Base-by-base conservation (phyloP, 2,888 invertebrate species). In the Hermaeophaga mercurialis region DNA sequence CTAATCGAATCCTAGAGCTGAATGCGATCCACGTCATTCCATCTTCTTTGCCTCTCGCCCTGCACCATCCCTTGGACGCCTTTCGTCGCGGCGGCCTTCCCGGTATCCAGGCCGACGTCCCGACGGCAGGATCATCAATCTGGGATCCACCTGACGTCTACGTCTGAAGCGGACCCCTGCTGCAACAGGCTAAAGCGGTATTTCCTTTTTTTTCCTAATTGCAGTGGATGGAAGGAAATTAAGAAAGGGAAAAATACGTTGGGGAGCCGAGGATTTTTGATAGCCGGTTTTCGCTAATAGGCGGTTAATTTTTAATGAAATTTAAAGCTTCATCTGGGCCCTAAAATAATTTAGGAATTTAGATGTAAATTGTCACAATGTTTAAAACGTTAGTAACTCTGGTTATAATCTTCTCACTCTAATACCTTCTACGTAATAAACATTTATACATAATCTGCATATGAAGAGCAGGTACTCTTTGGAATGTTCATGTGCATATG, bases 41-140 rank as follows among this genome's bases (percentile, higher is more conserved):
- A 11, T 31, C 9, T 31, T 12, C 11, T 31, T 4, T n/a, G 1
- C 11, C 31, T 9, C 3, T 12, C 31, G 11, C 31, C 12, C 12
- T 31, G 1, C 31, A 6, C 12, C 12, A 22, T 11, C 31, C 12
- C 9, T 31, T n/a, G 3, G n/a, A 28, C 31, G 31, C 11, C 31
- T n/a, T 31, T 31, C 31, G 22, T 22, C 22, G 22, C 22, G 22
- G 22, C 6, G 22, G 22, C 22, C 22, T 22, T 22, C 22, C 22
- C 22, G 28, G 28, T n/a, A 28, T 28, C 28, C 28, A 9, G 22
- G 9, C 28, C 31, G 12, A 31, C 31, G 31, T 31, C 31, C 31
- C 31, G 31, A 31, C 11, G 31, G 31, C 39, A 39, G 11, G 22
- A 39, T 39, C 39, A 39, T 39, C 39, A 39, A 39, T 39, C 39